A percentile compares a stretch with the other conserved stretches of the same genome.
Conservation (phyloP, 2,113 vertebrate genomes). For the Marcusenius ussheri region DNA sequence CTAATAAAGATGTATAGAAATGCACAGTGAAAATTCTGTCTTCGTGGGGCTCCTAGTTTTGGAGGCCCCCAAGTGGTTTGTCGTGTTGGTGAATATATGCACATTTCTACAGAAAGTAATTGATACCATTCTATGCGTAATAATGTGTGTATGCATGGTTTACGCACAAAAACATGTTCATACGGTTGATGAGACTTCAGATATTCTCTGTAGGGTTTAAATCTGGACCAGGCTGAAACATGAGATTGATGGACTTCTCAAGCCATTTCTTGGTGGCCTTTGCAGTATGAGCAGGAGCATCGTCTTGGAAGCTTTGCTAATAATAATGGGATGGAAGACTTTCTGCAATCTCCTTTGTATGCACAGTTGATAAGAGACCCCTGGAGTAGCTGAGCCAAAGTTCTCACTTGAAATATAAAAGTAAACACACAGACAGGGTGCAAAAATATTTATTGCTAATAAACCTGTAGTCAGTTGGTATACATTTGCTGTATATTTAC, state of each 20-base stretch:
- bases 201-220: neutral
- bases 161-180: neutral
- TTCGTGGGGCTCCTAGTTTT: no score
- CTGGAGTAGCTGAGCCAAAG: neutral
- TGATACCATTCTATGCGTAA: no score
- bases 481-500: slow-evolving; percentile 76
- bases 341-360: neutral
- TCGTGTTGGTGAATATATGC: no score
- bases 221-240: neutral
- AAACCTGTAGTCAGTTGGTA: slow-evolving; percentile 73
- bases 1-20: no score
- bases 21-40: no score
- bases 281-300: neutral
- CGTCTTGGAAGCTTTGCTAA: no score
- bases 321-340: neutral
- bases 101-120: no score
- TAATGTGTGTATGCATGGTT: no score
- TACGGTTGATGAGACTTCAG: neutral
- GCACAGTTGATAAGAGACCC: neutral
- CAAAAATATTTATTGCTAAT: slow-evolving; percentile 85
- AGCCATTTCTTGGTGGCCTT: neutral
- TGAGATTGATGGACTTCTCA: neutral
- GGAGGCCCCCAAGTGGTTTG: no score
- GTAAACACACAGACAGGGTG: slow-evolving; percentile 52
- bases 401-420: slow-evolving; percentile 3